Base-by-base conservation (phyloP, 2,113 vertebrate genomes). In the Megaptera novaeangliae region DNA sequence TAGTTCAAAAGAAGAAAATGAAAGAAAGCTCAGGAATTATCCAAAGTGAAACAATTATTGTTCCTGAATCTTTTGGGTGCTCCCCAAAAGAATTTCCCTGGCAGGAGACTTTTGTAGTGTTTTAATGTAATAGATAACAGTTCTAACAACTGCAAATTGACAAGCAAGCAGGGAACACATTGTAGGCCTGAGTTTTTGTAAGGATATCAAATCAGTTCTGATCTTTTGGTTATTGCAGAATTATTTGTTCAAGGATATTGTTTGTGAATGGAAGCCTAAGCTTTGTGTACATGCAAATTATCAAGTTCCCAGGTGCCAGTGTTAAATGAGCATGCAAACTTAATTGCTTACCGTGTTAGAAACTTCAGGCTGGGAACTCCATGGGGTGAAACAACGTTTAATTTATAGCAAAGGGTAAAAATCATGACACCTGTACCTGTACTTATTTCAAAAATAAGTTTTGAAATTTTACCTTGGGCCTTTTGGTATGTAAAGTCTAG, bases 81-180 rank as follows among this genome's bases (percentile, higher is more conserved):
- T 81, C 63, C 71, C 29, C 31, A 39, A 85, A 85, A 72, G 61
- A 72, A 44, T 85, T 88, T 96, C 57, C 31, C 57, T 92, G 46
- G 39, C 68, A 91, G 29, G 10, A 61, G 2, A 0, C 13, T 69
- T 88, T 72, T 66, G 88, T 71, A n/a, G 3, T 84, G 41, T 88
- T 96, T 95, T 94, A 85, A 90, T 41, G 88, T 88, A 97, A 71
- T 46, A 97, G 39, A 72, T 84, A 90, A 92, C 57, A 64, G 2
- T 85, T 95, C 64, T 94, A 69, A 94, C 15, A 69, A 92, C 21
- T 88, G 44, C 63, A 96, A 75, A 88, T 34, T 94, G 86, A 96
- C 21, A 41, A 95, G 46, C 34, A 88, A 90, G 75, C 46, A 46
- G 72, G 93, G 71, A 74, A 39, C 57, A 66, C 41, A 27, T 20